Base-by-base conservation (phyloP, 2,113 vertebrate species). In the Ammodytes dubius region DNA sequence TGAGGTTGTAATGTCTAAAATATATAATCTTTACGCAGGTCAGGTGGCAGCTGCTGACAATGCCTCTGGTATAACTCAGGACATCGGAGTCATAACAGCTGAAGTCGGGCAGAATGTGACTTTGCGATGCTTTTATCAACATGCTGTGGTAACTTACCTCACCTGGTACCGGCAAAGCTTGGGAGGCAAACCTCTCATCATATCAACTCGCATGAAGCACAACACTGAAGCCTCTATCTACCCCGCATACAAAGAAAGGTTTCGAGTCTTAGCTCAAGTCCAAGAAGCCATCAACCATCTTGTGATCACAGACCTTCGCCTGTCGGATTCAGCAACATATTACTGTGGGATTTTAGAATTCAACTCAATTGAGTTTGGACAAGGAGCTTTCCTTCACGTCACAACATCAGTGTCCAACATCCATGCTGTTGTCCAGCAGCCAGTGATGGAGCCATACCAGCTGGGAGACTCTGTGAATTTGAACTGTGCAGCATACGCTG, bases 321-420 rank as follows among this genome's bases (percentile, higher is more conserved):
- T 12, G 19, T 68, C 46, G 0, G 89, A 92, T 61, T 85, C 84
- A 14, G 88, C 74, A 0, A 83, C 10, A 0, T 90, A 89, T 74
- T 91, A 64, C 61, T 90, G 89, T n/a, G 91, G 74, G 1, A n/a
- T 19, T 50, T 70, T 81, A 56, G 70, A 49, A 0, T 80, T 84
- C 66, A 74, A 27, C 2, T 3, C 58, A 6, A 47, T 93, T 46
- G 66, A 88, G 65, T 92, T 94, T 53, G 86, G 86, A 73, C 49
- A 67, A 47, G 94, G 90, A 67, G 15, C 67, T 27, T 83, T 93
- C 27, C 79, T 94, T 70, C 37, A 87, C 11, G 84, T 94, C 70
- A 53, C 42, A 88, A 49, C 83, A 63, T 57, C 68, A 2, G n/a
- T 1, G 19, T 50, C 76, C 42, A 60, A 15, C 69, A 14, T 7